Conservation (phyloP, 2,113 vertebrate genomes). For the Tupaia tana region DNA sequence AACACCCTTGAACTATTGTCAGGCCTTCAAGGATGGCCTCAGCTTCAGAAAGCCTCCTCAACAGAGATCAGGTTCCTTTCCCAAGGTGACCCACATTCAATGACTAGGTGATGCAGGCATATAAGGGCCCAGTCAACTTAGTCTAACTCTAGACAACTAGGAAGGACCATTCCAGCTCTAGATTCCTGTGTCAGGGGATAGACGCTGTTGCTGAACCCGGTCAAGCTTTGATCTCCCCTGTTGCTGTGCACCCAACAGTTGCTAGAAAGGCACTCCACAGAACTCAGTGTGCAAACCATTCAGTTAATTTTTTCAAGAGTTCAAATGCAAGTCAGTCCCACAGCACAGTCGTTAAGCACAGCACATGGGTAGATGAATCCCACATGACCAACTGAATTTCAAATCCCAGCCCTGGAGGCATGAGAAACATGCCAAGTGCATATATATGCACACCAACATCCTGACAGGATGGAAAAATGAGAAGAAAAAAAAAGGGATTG, state of each 20-base stretch:
- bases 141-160: not conserved
- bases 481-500: too few relatives aligned
- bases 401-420: too few relatives aligned
- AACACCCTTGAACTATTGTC: not conserved
- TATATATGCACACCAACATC: too few relatives aligned
- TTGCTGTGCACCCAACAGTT: accelerated
- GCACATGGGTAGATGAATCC: too few relatives aligned
- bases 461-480: too few relatives aligned
- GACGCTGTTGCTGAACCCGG: not conserved
- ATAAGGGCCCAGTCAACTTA: not conserved
- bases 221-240: not conserved
- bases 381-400: too few relatives aligned
- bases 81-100: not conserved
- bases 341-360: too few relatives aligned
- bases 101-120: not conserved
- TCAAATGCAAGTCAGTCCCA: not conserved
- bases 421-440: too few relatives aligned
- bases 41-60: not conserved
- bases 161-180: not conserved
- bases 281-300: not conserved
- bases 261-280: not conserved
- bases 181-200: not conserved
- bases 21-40: not conserved
- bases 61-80: not conserved
- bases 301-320: not conserved